Base-by-base conservation (phyloP, 1,140 invertebrate genomes). In the Pinna nobilis region DNA sequence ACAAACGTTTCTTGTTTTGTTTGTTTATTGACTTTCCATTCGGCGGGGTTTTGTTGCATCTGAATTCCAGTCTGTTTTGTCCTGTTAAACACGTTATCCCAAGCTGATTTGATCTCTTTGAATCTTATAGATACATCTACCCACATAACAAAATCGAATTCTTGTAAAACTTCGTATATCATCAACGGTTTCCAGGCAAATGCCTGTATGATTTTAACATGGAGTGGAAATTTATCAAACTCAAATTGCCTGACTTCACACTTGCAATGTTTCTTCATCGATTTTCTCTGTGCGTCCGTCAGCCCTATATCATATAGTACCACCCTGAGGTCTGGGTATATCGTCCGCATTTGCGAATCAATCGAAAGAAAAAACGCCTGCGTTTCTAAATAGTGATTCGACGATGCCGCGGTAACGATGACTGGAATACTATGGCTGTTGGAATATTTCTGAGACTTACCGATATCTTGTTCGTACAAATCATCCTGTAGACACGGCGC, bases 121-220 rank as follows among this genome's bases (percentile, higher is more conserved):
- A 70, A 63, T 39, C 37, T 50, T 18, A 70, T 44, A 3, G 69
- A 70, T 2, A 60, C 7, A 44, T 70, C 69, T 1, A 60, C 47
- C 69, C 69, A 70, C 69, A 64, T 70, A 1, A 70, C 49, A 30
- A 70, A 63, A 44, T 70, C 50, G 41, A 37, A 64, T 64, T 70
- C 59, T 44, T 32, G 41, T 32, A 70, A 44, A 23, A 70, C 47
- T n/a, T 13, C 64, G 13, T 70, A 41, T 32, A 70, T 47, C 6
- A 70, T 70, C 4, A 70, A n/a, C 9, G 59, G 59, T 63, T 63
- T 63, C 59, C 59, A 63, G 18, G 59, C 28, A 41, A 23, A 63
- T 20, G 35, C 59, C n/a, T 15, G 18, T 6, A 63, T 18, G 28
- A 23, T 41, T 28, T 30, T 39, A 1, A 63, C n/a, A 41, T 63